These are phyloP conservation scores for Drosophila navojoa DNA, from an alignment of 1,140 invertebrate genomes.

Conservation along the genomic window DNA sequence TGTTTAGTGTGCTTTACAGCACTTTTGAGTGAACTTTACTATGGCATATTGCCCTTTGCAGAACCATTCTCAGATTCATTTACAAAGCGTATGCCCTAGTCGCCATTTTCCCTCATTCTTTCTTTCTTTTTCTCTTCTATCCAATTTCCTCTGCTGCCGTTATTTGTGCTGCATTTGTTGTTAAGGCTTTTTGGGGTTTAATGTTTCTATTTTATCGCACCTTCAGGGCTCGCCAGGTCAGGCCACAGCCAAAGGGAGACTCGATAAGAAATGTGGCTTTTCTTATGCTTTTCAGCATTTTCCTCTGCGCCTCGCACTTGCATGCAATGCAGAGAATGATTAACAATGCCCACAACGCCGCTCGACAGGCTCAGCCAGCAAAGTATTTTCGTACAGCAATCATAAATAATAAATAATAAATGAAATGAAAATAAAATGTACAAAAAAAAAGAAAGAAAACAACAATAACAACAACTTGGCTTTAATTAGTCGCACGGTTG, in stretches of 20 bases:
- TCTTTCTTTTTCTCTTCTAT: too few species aligned
- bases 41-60: neutral
- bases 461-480: constrained; percentile 2
- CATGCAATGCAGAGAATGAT: constrained; percentile 38
- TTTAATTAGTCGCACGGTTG: constrained; percentile 64
- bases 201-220: constrained; percentile 47
- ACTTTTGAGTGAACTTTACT: too few species aligned
- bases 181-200: neutral
- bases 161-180: constrained; percentile 18
- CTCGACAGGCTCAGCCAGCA: neutral
- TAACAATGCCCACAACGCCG: constrained; percentile 24
- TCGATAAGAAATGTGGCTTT: constrained; percentile 24
- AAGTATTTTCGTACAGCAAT: constrained; percentile 27
- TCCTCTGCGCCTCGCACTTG: neutral
- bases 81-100: neutral
- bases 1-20: too few species aligned
- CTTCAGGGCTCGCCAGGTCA: constrained; percentile 23
- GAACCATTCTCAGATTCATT: neutral
- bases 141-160: constrained; percentile 20
- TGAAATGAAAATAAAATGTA: neutral
- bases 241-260: neutral
- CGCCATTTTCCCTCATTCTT: neutral
- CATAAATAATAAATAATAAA: constrained; percentile 27
- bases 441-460: too few species aligned
- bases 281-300: constrained; percentile 1